phyloP scores from a whole-genome alignment of 2,797 vertebrate species.

The Sardinella longiceps region DNA sequence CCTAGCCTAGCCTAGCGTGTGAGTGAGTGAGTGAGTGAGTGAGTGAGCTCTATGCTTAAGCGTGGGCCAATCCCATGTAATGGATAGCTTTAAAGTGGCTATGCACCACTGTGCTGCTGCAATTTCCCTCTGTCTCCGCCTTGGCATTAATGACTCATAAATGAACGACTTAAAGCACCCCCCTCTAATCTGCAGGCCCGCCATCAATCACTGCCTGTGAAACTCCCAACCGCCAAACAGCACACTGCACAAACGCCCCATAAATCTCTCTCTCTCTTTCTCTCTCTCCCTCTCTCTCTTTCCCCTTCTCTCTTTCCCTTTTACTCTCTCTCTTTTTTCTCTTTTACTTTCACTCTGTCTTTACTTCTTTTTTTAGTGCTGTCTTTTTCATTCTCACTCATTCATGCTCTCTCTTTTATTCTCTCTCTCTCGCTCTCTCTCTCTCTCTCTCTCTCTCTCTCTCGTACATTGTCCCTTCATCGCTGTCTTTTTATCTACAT shows the following conservation, averaged over 20 bases:
- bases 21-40: no score
- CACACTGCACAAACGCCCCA: slow-evolving; percentile 24
- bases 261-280: background rate
- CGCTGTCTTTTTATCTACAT: no score
- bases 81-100: background rate
- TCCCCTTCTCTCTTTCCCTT: background rate
- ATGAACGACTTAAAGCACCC: slow-evolving; percentile 10
- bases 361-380: no score
- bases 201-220: slow-evolving; percentile 33
- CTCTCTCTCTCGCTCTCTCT: background rate
- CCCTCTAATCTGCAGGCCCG: slow-evolving; percentile 30
- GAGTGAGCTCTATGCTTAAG: background rate
- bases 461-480: background rate
- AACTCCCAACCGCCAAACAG: slow-evolving; percentile 5
- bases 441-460: background rate
- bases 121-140: background rate
- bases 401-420: no score
- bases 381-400: background rate
- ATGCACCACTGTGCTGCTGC: slow-evolving; percentile 7
- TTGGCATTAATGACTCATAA: slow-evolving; percentile 13
- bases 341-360: background rate
- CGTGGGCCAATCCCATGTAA: background rate
- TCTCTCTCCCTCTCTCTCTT: background rate
- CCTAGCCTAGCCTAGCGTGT: no score
- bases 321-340: background rate